These are phyloP conservation scores for Bombus affinis DNA, from an alignment of 1,140 invertebrate genomes.

Conservation along the genomic window DNA sequence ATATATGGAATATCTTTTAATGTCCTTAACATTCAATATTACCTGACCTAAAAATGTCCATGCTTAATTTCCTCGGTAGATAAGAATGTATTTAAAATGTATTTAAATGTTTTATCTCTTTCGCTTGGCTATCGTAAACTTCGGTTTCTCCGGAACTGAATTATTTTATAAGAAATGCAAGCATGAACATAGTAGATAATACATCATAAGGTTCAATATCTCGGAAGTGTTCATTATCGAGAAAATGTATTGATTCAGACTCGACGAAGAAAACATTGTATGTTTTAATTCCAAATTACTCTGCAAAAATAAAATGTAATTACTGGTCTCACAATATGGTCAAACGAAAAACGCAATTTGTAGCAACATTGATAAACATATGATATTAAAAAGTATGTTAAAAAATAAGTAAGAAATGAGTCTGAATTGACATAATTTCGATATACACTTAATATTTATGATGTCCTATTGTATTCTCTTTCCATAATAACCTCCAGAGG, in stretches of 20 bases:
- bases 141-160: neutral
- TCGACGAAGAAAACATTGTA: neutral
- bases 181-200: constrained; percentile 53
- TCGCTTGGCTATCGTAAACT: neutral
- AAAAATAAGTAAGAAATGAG: neutral
- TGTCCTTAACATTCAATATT: constrained; percentile 16
- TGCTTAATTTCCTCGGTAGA: constrained; percentile 54
- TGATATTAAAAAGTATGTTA: neutral
- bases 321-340: neutral
- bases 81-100: constrained; percentile 10
- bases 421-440: constrained; percentile 51
- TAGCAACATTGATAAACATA: neutral
- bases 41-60: constrained; percentile 27
- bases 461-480: constrained; percentile 75
- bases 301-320: neutral
- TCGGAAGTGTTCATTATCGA: constrained; percentile 19
- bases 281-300: neutral
- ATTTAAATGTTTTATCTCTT: neutral
- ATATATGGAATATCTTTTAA: neutral
- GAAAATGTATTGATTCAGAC: constrained; percentile 47
- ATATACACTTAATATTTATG: constrained; percentile 30
- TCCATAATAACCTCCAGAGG: constrained; percentile 69
- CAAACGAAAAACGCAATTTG: neutral
- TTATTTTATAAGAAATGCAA: constrained; percentile 53
- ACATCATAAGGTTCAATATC: constrained; percentile 49